A percentile compares a stretch with the other conserved stretches of the same genome.
phyloP scores from a whole-genome alignment of 2,888 invertebrate genomes.

The Lamellibrachia columna region DNA sequence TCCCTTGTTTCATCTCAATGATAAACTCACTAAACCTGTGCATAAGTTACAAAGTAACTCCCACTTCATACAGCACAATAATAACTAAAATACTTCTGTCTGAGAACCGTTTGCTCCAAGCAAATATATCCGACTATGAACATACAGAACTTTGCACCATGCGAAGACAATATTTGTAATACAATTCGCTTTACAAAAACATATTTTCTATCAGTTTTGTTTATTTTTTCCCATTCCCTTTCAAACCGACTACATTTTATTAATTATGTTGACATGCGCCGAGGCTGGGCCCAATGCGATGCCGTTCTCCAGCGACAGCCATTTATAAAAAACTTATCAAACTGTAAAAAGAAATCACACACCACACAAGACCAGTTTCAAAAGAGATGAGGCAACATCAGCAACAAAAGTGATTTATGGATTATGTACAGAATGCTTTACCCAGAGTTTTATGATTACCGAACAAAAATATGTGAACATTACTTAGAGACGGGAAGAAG shows the following conservation, averaged over 20 bases:
- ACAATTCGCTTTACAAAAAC: neutral
- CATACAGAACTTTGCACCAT: neutral
- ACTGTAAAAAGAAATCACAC: constrained; percentile 9
- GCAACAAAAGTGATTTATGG: constrained; percentile 7
- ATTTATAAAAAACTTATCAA: constrained; percentile 11
- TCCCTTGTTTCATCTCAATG: neutral
- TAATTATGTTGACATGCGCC: neutral
- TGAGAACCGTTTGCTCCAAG: neutral
- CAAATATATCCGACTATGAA: neutral
- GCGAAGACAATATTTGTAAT: neutral
- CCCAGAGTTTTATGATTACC: constrained; percentile 4
- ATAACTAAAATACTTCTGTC: neutral
- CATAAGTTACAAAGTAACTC: neutral
- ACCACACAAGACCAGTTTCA: neutral
- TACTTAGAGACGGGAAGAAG: neutral
- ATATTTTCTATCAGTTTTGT: neutral
- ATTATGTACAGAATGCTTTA: constrained; percentile 11
- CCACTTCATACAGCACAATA: neutral
- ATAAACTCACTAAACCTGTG: neutral
- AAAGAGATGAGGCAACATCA: neutral
- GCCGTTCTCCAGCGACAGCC: neutral
- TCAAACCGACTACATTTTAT: constrained; percentile 8
- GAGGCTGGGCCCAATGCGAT: neutral
- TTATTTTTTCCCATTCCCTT: neutral
- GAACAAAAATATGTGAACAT: neutral